Evolutionary conservation across 2,113 vertebrate species (phyloP).

Genomic region (Hippocampus abdominalis): DNA sequence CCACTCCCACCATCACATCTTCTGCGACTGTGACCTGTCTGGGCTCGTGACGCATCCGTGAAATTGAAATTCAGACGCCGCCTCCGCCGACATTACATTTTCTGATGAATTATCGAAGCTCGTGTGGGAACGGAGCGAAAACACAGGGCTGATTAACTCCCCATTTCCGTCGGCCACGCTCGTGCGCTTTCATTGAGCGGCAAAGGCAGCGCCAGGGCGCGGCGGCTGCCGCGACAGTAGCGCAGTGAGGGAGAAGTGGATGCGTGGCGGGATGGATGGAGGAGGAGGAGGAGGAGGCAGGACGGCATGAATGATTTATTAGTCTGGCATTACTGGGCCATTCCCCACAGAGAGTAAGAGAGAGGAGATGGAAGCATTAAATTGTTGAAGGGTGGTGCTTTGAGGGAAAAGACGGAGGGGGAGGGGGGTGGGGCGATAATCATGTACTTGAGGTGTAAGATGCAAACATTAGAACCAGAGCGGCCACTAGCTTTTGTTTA

Average conservation of each 20-base stretch:
- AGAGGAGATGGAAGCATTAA: slow-evolving; percentile 55
- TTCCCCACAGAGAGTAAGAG: slow-evolving; percentile 60
- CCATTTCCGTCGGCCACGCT: slow-evolving; percentile 8
- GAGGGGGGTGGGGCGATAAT: slow-evolving; percentile 4
- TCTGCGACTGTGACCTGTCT: slow-evolving; percentile 58
- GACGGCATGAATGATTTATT: slow-evolving; percentile 75
- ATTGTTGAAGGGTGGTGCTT: slow-evolving; percentile 53
- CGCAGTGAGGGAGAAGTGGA: slow-evolving; percentile 40
- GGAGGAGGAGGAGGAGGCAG: slow-evolving; percentile 11
- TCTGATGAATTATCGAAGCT: slow-evolving; percentile 38
- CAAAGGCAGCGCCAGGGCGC: slow-evolving; percentile 41
- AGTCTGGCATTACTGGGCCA: slow-evolving; percentile 71
- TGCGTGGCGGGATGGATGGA: slow-evolving; percentile 38
- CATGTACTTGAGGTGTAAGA: slow-evolving; percentile 11
- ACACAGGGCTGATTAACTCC: slow-evolving; percentile 22
- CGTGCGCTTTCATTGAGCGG: slow-evolving; percentile 11
- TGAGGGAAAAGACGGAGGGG: slow-evolving; percentile 26
- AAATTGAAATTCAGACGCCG: slow-evolving; percentile 29
- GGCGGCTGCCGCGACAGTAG: slow-evolving; percentile 49
- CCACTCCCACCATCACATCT: slow-evolving; percentile 35
- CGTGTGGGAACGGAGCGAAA: slow-evolving; percentile 11
- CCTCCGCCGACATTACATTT: slow-evolving; percentile 45
- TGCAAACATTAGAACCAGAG: slow-evolving; percentile 16
- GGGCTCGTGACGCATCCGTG: slow-evolving; percentile 52
- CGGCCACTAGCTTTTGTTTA: slow-evolving; percentile 18